Evolutionary conservation across 2,888 invertebrate species (phyloP).

Genomic region (Sphaeridia pumilis): DNA sequence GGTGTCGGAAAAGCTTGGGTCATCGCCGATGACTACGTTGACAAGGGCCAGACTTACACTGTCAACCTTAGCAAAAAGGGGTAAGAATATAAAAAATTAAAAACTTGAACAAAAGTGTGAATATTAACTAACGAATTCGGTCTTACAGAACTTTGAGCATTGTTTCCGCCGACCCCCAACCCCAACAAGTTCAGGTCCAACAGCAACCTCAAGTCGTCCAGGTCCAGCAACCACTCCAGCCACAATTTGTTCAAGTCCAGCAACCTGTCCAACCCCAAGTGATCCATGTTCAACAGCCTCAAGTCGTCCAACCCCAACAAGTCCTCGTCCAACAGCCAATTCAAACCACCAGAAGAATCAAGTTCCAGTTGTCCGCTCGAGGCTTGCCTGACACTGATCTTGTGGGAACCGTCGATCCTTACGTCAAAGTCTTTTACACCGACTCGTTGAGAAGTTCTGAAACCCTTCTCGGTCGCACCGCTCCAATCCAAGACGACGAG

Average conservation of each 20-base stretch:
- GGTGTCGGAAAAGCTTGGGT: constrained; percentile 27
- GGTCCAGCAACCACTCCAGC: constrained; percentile 12
- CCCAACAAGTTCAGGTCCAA: neutral
- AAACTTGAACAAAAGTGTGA: no score
- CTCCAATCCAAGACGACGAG: constrained; percentile 28
- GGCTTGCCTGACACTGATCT: constrained; percentile 20
- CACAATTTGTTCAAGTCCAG: constrained; percentile 9
- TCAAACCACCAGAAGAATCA: constrained; percentile 14
- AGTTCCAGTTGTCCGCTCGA: constrained; percentile 29
- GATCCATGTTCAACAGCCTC: neutral
- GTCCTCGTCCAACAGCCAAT: no score
- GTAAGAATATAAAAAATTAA: no score
- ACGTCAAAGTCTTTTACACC: constrained; percentile 25
- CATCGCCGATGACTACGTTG: constrained; percentile 31
- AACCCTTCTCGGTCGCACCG: constrained; percentile 20
- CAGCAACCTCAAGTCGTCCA: constrained; percentile 10
- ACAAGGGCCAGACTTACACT: constrained; percentile 26
- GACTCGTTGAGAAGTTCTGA: constrained; percentile 24
- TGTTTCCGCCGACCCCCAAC: constrained; percentile 19
- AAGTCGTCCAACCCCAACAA: neutral
- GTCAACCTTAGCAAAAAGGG: constrained; percentile 32
- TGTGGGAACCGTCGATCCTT: constrained; percentile 28
- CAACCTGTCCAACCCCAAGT: neutral
- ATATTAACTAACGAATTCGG: neutral
- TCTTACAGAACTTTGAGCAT: constrained; percentile 23